Evolutionary conservation across 2,888 invertebrate species (phyloP), one percentile per base, ranked within the genome.

Genomic region (Ganaspis brasiliensis): DNA sequence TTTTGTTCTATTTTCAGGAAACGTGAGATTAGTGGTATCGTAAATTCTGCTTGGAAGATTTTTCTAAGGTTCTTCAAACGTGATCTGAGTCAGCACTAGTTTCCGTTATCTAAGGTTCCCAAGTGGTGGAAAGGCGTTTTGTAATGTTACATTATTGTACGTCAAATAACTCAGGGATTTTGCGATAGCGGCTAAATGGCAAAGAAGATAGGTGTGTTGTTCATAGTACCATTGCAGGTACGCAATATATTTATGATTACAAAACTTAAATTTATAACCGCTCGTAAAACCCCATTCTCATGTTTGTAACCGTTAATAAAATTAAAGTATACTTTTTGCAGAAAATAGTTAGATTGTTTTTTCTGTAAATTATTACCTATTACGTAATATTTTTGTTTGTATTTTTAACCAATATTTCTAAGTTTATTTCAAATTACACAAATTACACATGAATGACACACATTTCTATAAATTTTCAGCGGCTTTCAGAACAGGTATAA

Each of bases 21-120:
- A 19, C 52, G 16, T 19, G 19, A 52, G 52, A 52, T 52, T 52
- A 52, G 21, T 67, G 24, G 40, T 6, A 67, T 67, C 63, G 63
- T 45, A 67, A 45, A 45, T 45, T 40, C 63, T 67, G 21, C 63
- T 40, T 24, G 45, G 2, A 8, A 24, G 63, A 45, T 67, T 67
- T 67, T 67, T 67, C 21, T 45, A 45, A 67, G 14, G 63, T 67
- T 67, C 45, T 67, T 45, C 45, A 67, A 21, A 45, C 63, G 45
- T 24, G 24, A 67, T 45, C 63, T 67, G 45, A 67, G 63, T 67
- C 63, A 67, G 63, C 40, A 6, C 40, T 67, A 67, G 37, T 67
- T 67, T 67, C 63, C 63, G 63, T 67, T 67, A 67, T 67, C 40
- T 67, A 14, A 67, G 63, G 21, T 67, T 67, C 63, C 21, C 24